Conservation (phyloP, 2,888 invertebrate species). For the Stenodema calcarata region DNA sequence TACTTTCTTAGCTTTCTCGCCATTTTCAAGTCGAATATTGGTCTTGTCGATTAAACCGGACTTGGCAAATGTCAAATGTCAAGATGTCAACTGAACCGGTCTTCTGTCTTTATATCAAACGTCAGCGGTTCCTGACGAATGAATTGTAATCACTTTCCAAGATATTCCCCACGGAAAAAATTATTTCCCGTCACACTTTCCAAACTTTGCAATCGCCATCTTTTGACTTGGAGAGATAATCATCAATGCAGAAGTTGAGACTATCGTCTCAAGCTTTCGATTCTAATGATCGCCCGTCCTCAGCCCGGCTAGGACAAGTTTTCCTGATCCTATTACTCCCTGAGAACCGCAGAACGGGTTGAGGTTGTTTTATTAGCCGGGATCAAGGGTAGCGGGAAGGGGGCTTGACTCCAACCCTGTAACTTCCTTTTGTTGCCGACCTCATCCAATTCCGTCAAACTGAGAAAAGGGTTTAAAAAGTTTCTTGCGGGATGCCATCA, state of each 20-base stretch:
- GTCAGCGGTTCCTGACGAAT: too few relatives aligned
- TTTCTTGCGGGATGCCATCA: slow-evolving; percentile 7
- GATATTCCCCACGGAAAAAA: too few relatives aligned
- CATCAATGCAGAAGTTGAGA: background rate
- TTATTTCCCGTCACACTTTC: too few relatives aligned
- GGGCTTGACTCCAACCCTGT: background rate
- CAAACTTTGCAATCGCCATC: too few relatives aligned
- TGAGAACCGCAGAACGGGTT: background rate
- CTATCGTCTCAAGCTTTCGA: background rate
- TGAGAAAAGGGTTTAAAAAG: slow-evolving; percentile 20
- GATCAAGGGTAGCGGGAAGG: background rate
- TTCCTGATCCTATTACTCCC: background rate
- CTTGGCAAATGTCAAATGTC: too few relatives aligned
- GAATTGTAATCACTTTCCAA: too few relatives aligned
- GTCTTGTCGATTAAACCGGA: too few relatives aligned
- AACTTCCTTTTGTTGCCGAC: background rate
- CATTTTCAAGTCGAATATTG: too few relatives aligned
- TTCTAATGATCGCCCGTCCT: background rate
- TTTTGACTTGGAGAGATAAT: background rate
- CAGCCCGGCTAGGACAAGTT: background rate
- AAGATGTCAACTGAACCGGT: too few relatives aligned
- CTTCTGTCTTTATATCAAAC: too few relatives aligned
- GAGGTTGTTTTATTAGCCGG: slow-evolving; percentile 12
- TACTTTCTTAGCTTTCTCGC: too few relatives aligned
- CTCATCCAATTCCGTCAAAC: slow-evolving; percentile 31